These are phyloP conservation scores for Troilus luridus DNA, from an alignment of 2,888 invertebrate genomes.

Conservation along the genomic window DNA sequence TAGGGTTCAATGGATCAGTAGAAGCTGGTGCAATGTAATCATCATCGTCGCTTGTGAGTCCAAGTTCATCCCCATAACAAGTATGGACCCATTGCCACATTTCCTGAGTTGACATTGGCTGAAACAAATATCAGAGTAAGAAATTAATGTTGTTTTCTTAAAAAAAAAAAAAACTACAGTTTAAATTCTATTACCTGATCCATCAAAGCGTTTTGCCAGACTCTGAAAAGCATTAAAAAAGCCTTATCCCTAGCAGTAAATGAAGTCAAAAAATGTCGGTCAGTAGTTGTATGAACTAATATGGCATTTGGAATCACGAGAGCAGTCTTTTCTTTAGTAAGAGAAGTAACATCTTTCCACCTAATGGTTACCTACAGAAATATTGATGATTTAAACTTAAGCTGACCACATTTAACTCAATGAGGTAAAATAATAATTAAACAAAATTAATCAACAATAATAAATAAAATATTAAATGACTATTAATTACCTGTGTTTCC, in stretches of 20 bases:
- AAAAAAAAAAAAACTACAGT: neutral
- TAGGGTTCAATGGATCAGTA: conserved; percentile 4
- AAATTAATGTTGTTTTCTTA: neutral
- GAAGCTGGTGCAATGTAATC: conserved; percentile 69
- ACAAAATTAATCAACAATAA: neutral
- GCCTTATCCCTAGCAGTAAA: conserved; percentile 95
- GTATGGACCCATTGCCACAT: conserved; percentile 94
- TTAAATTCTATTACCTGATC: conserved; percentile 76
- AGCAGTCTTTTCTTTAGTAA: conserved; percentile 95
- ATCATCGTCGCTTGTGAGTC: conserved; percentile 93
- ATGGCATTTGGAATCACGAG: conserved; percentile 97
- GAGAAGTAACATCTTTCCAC: conserved; percentile 92
- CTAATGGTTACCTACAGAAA: conserved; percentile 77
- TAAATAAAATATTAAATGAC: neutral
- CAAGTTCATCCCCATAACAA: conserved; percentile 94
- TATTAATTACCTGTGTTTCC: conserved; percentile 81
- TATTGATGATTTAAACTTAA: neutral
- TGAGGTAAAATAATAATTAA: conserved; percentile 21
- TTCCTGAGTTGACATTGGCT: conserved; percentile 84
- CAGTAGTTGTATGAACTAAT: conserved; percentile 83
- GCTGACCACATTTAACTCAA: neutral
- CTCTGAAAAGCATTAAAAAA: conserved; percentile 93
- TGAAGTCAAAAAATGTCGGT: conserved; percentile 94
- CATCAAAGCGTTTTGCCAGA: conserved; percentile 96
- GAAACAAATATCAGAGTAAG: conserved; percentile 63